Evolutionary conservation across 1,140 invertebrate genomes (phyloP).

Genomic region (Pararge aegeria): DNA sequence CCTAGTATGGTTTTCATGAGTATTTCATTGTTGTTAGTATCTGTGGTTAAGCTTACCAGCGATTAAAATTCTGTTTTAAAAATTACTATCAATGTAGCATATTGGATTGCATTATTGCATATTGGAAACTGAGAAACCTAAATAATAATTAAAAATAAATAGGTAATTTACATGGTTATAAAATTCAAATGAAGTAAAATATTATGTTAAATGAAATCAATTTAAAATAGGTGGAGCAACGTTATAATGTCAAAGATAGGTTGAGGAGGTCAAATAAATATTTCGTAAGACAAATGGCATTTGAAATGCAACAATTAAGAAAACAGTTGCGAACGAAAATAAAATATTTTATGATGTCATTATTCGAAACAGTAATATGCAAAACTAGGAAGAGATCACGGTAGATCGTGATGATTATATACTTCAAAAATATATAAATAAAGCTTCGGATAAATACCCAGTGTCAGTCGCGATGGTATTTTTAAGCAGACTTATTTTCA

Average conservation of each 20-base stretch:
- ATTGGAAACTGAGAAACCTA: too few species aligned
- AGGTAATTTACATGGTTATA: too few species aligned
- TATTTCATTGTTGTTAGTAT: too few species aligned
- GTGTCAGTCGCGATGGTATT: slow-evolving; percentile 18
- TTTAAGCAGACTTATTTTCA: slow-evolving; percentile 16
- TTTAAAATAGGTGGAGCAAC: too few species aligned
- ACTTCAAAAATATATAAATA: slow-evolving; percentile 50
- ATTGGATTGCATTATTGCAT: too few species aligned
- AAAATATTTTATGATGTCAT: slow-evolving; percentile 21
- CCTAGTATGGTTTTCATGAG: too few species aligned
- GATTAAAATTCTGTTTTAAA: too few species aligned
- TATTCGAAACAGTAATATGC: neutral
- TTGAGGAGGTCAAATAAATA: neutral
- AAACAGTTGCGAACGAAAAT: neutral
- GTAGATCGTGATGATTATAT: slow-evolving; percentile 48
- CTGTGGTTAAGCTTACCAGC: too few species aligned
- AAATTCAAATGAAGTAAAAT: too few species aligned
- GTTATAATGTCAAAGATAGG: neutral
- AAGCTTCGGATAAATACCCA: slow-evolving; percentile 28
- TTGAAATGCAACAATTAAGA: neutral
- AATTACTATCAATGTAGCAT: too few species aligned
- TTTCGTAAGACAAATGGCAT: neutral
- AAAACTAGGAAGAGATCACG: slow-evolving; percentile 26
- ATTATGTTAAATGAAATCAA: too few species aligned
- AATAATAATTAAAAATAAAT: too few species aligned